Evolutionary conservation across 37 sponge, comb jelly and placozoan genomes (phyloP), one percentile per base, ranked within the genome.

Genomic region (Tethya wilhelma): DNA sequence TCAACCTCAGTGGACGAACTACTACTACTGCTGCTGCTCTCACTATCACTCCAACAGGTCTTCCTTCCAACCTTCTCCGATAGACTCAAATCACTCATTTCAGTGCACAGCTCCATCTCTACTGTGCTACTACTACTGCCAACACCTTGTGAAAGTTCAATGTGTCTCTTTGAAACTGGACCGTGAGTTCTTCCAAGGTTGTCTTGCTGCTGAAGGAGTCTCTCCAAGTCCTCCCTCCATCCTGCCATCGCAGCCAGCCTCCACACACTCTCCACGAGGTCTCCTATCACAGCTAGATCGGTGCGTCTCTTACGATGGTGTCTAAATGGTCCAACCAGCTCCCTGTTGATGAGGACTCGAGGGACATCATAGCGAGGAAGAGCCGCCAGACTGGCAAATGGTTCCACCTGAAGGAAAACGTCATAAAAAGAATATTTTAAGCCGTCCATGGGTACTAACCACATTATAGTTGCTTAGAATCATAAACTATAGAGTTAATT

Each of bases 341-440:
- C 93, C 34, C 93, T 79, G 83, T 97, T 97, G 43, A 97, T 44
- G 33, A 97, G 78, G 20, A 97, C 73, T 22, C 98, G 87, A 23
- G 95, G 98, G 30, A 80, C 81, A 17, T 44, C 30, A 42, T 33
- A 37, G 2, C 80, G 49, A 5, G 90, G 71, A 17, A 79, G 78
- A 56, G 96, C 39, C 14, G 84, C 92, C 44, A 97, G 83, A 53
- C 89, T 86, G 26, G 95, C 90, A 81, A 97, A 97, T 1, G 98
- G 98, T 67, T 97, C 92, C 32, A 95, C 96, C 93, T 92, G 68
- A 38, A 65, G 2, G 25, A 1, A 53, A 14, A 59, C 62, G 17
- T n/a, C n/a, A n/a, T n/a, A 49, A 17, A 49, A 49, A 49, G 17
- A 49, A 49, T 11, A 49, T 49, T 49, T 20, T 20, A 17, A 17